These are phyloP conservation scores for Recurvirostra avosetta DNA, from an alignment of 2,113 vertebrate species.

Conservation along the genomic window DNA sequence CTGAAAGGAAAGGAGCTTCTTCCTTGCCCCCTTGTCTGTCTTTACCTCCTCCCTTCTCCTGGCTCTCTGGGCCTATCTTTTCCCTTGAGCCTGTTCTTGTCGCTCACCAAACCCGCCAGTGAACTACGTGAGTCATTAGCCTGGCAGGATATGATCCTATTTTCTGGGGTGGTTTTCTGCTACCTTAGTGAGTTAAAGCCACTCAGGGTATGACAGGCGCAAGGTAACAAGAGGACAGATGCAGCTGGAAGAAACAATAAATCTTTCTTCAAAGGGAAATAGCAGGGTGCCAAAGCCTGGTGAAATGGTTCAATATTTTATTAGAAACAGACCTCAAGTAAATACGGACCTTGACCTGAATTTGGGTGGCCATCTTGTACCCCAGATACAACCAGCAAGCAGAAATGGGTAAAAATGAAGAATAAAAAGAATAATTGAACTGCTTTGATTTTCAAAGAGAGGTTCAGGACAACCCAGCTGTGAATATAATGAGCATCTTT, in stretches of 20 bases:
- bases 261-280: not conserved
- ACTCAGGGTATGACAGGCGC: not conserved
- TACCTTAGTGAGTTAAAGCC: not conserved
- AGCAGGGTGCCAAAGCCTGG: not conserved
- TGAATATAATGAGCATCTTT: slow-evolving; percentile 30
- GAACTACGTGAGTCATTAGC: not conserved
- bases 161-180: not conserved
- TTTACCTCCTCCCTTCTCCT: not conserved
- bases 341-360: not conserved
- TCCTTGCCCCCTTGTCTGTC: not conserved
- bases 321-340: not conserved
- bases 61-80: not conserved
- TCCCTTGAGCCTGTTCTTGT: not conserved
- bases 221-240: not conserved
- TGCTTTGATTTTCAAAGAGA: slow-evolving; percentile 12
- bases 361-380: not conserved
- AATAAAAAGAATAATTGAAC: not conserved
- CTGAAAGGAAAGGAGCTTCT: not conserved
- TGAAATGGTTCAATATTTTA: not conserved
- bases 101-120: not conserved
- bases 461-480: not conserved
- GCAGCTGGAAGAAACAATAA: not conserved
- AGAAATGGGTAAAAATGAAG: not conserved
- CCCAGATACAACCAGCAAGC: not conserved
- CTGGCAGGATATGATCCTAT: not conserved